Evolutionary conservation across 2,797 vertebrate genomes (phyloP), one percentile per base, ranked within the genome.

Genomic region (Simalia tracyae): DNA sequence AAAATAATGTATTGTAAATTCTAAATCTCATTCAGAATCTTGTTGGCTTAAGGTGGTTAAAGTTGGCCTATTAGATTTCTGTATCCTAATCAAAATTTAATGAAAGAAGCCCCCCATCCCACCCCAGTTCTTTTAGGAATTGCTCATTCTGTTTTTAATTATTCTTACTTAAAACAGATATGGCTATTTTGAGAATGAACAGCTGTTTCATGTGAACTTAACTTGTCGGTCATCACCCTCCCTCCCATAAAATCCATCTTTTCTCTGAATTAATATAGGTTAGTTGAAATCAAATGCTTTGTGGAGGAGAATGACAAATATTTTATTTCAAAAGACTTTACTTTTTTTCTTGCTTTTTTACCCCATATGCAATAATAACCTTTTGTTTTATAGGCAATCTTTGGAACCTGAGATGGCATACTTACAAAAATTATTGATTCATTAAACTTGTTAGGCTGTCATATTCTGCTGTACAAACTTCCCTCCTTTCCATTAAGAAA

Each of bases 171-270:
- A 89, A 89, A 94, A 92, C 89, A 89, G 26, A 19, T 94, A 92
- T 87, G 90, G 63, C 88, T 54, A 88, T 91, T 95, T 92, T 84
- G 84, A 31, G 92, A 46, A 93, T 0, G 50, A 96, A 92, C 96
- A 97, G 96, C 96, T 31, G 90, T 92, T 95, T 95, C 93, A 88
- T 89, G 57, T 31, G n/a, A 28, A 22, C 56, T 89, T 91, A 85
- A 91, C 46, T 17, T 85, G 86, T 88, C 1, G 24, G 86, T 66
- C 50, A 88, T 76, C 31, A 54, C 60, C 68, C 26, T 64, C 68
- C 72, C 61, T 68, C n/a, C 63, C 59, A 85, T 88, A 36, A 81
- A 46, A 86, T 93, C 88, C 92, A 93, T 93, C 72, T 91, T 91
- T 89, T 60, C 72, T 63, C 6, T 68, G 31, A 66, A 46, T 87